Evolutionary conservation across 1,140 invertebrate species (phyloP), one percentile per base, ranked within the genome.

Genomic region (Atopsyche davidsoni): DNA sequence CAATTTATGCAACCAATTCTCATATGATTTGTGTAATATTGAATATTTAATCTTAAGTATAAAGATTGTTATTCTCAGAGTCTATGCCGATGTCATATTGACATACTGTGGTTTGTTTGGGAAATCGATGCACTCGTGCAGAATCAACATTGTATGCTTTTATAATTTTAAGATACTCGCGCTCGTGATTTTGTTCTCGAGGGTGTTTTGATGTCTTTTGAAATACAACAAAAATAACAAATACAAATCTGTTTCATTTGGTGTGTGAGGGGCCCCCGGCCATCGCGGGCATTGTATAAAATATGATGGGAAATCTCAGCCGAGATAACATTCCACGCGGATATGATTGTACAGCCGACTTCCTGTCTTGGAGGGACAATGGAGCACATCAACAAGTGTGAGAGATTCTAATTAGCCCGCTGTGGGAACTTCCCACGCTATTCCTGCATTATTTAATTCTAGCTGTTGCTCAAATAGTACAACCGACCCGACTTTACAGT

Each of bases 391-490:
- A 46, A 38, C 55, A 52, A 57, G 55, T 57, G 55, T 49, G 42
- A 53, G 55, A 53, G 51, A 53, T 57, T 57, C 50, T 57, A 57
- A 57, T 57, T 57, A 57, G 50, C 41, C 46, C 24, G 16, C 43
- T 51, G 55, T 57, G 55, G 55, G 55, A 57, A 53, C 22, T 57
- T 57, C 55, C 43, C 55, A 57, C 55, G 46, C 40, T 57, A 39
- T 40, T 50, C 51, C 47, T 25, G 24, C 35, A 23, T 43, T 47
- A 40, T 43, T 40, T 45, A 1, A 46, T 24, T 38, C 34, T 36
- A 42, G 34, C 23, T 25, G 25, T 28, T 9, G 13, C 7, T 9
- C 7, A 28, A 28, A 28, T n/a, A n/a, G n/a, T n/a, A n/a, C n/a
- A n/a, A n/a, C n/a, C n/a, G n/a, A n/a, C n/a, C n/a, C n/a, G n/a